Base-by-base conservation (phyloP, 2,113 vertebrate species). In the Sturnus vulgaris region DNA sequence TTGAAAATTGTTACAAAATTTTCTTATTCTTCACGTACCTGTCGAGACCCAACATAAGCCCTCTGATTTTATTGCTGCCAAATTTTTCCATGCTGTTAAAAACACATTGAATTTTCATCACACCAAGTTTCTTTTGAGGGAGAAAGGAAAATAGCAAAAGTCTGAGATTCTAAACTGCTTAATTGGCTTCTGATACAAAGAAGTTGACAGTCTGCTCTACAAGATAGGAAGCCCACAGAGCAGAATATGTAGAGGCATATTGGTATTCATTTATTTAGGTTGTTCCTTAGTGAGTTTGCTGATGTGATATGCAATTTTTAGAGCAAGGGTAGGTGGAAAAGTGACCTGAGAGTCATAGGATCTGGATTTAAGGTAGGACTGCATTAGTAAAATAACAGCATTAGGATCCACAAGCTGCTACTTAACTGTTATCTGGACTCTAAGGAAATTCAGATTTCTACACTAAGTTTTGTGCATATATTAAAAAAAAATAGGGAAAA, bases 1-100 rank as follows among this genome's bases (percentile, higher is more conserved):
- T 88, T 81, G 59, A 82, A 92, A 93, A 83, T 90, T 13, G 55
- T 88, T 96, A 90, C 35, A 78, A 66, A 82, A 63, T n/a, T 63
- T 76, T 88, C 44, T 69, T 64, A 21, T 91, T 86, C 30, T 91
- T 92, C 52, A 70, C 0, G 1, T 83, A 60, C 28, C 22, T 70
- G 30, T 40, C 78, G 91, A 92, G 55, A 66, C 5, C 19, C 4
- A 46, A 31, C 35, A 44, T 47, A 77, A 73, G 12, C 17, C 7
- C 44, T 69, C 30, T 14, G 12, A 9, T 79, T 64, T 82, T 64
- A 84, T 56, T 79, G 30, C 11, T 42, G 28, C 5, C 61, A 52
- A 30, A 5, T 47, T 91, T 89, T 93, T 39, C 9, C 8, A 82
- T 85, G 25, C 24, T 90, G 12, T 47, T 82, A 37, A 76, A 87